A percentile compares a stretch with the other conserved stretches of the same genome.
Evolutionary conservation across 2,113 vertebrate species (phyloP).

Genomic region (Thamnophis sirtalis): DNA sequence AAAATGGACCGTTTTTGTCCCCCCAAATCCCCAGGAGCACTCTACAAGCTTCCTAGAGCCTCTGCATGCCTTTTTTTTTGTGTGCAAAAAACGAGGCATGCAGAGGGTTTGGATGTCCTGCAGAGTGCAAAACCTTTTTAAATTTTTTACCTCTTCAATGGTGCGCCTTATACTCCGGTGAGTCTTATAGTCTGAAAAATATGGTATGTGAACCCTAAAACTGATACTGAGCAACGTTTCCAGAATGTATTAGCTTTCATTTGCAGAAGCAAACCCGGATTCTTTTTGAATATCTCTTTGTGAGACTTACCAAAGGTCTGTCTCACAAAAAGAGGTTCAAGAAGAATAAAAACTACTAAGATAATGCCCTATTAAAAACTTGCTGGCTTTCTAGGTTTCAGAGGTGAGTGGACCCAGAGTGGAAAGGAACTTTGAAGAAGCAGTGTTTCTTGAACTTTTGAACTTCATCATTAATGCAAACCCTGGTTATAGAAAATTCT

Average conservation of each 20-base stretch:
- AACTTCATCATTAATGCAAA: neutral
- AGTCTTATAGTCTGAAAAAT: no score
- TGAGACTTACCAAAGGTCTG: neutral
- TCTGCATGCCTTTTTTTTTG: no score
- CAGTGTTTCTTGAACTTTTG: neutral
- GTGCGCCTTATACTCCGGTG: no score
- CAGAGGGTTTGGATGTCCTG: no score
- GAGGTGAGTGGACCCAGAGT: neutral
- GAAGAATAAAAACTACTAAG: neutral
- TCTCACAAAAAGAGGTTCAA: neutral
- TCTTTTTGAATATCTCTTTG: neutral
- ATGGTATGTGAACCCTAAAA: neutral
- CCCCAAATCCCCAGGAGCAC: no score
- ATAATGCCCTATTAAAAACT: neutral
- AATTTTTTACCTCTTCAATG: no score
- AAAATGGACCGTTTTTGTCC: no score
- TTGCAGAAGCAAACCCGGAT: neutral
- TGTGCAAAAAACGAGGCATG: no score
- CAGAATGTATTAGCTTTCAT: neutral
- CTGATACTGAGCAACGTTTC: neutral
- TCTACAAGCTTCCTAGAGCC: no score
- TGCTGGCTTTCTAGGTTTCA: neutral
- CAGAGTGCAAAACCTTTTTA: no score
- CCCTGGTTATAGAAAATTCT: neutral
- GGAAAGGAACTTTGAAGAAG: neutral